Evolutionary conservation across 2,797 vertebrate genomes (phyloP).

Genomic region (Channallabes apus): DNA sequence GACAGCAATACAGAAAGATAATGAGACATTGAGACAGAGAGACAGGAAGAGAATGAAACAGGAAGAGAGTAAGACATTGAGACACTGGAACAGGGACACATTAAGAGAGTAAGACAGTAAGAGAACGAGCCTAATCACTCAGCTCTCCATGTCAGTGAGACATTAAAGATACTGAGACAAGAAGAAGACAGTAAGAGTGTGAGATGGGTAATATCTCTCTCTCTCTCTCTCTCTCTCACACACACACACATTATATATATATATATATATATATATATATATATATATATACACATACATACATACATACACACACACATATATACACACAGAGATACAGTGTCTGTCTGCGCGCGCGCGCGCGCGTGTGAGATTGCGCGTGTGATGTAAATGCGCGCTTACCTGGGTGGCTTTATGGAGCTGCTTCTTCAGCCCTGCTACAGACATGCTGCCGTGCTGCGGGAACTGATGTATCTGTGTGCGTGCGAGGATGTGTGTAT

Average conservation of each 20-base stretch:
- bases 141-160: not conserved
- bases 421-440: constrained; percentile 83
- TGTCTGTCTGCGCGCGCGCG: not conserved
- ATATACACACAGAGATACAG: not conserved
- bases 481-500: not conserved
- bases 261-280: no score
- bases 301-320: no score
- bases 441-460: constrained; percentile 69
- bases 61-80: no score
- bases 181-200: no score
- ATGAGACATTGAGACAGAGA: no score
- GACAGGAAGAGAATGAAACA: no score
- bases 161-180: not conserved
- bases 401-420: constrained; percentile 88
- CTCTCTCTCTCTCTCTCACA: constrained; percentile 1
- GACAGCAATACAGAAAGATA: no score
- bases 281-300: no score
- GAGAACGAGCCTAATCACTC: not conserved
- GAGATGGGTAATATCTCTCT: no score
- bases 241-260: not conserved
- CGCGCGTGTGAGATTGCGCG: not conserved
- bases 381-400: constrained; percentile 30
- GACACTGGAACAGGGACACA: not conserved
- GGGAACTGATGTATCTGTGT: not conserved
- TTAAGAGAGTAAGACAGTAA: not conserved